phyloP scores from a whole-genome alignment of 2,797 vertebrate genomes.

The Acrocephalus scirpaceus region DNA sequence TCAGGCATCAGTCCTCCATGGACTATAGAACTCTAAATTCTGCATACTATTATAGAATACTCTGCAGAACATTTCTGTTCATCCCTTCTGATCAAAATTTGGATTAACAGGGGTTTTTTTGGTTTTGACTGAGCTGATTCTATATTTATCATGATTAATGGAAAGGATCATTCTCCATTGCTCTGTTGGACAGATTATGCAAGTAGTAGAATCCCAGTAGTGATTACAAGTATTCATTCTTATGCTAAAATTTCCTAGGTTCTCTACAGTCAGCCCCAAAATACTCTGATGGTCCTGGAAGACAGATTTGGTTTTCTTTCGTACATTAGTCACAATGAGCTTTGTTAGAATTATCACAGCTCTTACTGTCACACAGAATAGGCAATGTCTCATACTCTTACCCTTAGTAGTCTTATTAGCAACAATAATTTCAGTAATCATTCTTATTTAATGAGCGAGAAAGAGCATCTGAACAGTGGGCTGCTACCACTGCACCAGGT shows the following conservation, averaged over 20 bases:
- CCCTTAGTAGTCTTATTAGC: neutral
- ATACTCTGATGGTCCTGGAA: neutral
- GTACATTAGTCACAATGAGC: neutral
- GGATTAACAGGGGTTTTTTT: neutral
- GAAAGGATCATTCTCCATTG: neutral
- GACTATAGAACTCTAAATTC: neutral
- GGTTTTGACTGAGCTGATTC: neutral
- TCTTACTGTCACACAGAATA: neutral
- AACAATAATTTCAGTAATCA: conserved; percentile 6
- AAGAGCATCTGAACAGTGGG: neutral
- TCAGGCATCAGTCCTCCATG: neutral
- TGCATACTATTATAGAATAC: neutral
- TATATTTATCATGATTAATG: neutral
- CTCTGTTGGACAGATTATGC: neutral
- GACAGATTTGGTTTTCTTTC: neutral
- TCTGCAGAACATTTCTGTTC: neutral
- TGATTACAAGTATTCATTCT: neutral
- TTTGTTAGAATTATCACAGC: neutral
- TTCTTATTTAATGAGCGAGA: conserved; percentile 12
- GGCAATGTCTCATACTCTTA: neutral
- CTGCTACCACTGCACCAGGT: neutral
- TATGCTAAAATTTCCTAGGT: neutral
- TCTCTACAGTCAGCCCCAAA: neutral
- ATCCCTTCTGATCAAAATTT: neutral
- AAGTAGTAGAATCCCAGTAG: neutral